A percentile compares a stretch with the other conserved stretches of the same genome.
phyloP scores from a whole-genome alignment of 53 echinoderm and acorn worm species.

The Patiria pectinifera region DNA sequence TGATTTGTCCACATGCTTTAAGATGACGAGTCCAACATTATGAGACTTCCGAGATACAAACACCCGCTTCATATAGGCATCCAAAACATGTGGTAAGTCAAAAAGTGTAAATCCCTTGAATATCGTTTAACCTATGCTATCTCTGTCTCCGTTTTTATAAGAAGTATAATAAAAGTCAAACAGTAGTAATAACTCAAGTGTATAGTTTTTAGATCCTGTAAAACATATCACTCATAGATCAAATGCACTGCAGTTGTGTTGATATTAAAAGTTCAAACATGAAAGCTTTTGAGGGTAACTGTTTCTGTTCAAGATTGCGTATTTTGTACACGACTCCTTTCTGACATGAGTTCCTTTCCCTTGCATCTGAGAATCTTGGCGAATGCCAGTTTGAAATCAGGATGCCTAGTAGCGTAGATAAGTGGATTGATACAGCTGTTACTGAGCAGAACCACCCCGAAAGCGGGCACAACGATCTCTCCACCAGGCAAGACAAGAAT shows the following conservation, averaged over 20 bases:
- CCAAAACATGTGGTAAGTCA: no score
- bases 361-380: conserved; percentile 76
- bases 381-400: conserved; percentile 86
- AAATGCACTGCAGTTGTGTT: no score
- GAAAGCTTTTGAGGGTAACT: not conserved
- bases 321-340: conserved; percentile 15
- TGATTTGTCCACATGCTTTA: no score
- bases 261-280: not conserved
- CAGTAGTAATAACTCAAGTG: no score
- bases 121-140: no score
- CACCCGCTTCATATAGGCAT: no score
- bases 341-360: conserved; percentile 32
- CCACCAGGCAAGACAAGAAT: conserved; percentile 82
- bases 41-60: no score
- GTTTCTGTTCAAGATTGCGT: not conserved
- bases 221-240: not conserved
- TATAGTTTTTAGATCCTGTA: no score
- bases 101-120: no score
- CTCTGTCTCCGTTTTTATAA: no score
- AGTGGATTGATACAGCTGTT: conserved; percentile 89
- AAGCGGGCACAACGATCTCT: conserved; percentile 74
- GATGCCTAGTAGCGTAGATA: conserved; percentile 88
- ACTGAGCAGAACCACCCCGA: conserved; percentile 73
- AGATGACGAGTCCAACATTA: no score
- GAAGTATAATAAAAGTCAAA: no score